phyloP scores from a whole-genome alignment of 2,888 invertebrate genomes.

The Pristionchus maxplancki region DNA sequence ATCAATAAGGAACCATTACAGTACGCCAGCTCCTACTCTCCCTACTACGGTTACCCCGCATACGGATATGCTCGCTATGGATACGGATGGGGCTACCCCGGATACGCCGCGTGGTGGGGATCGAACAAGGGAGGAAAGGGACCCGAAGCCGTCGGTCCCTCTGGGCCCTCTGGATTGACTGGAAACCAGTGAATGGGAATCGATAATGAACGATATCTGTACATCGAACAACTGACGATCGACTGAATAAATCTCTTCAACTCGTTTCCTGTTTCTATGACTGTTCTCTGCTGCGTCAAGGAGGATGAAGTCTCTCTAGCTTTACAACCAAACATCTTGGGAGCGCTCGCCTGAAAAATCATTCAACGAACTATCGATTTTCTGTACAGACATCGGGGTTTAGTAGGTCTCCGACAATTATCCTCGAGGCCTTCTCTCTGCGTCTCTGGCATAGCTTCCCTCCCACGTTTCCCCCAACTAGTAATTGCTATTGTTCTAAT shows the following conservation, averaged over 20 bases:
- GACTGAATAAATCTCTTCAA: background rate
- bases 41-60: background rate
- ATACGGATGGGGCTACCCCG: background rate
- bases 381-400: no score
- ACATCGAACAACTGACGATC: background rate
- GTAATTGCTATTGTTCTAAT: no score
- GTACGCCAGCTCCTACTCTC: background rate
- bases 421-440: no score
- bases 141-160: background rate
- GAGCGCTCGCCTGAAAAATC: no score
- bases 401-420: no score
- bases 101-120: conserved; percentile 24
- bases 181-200: background rate
- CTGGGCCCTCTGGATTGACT: background rate
- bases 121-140: conserved; percentile 24
- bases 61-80: background rate
- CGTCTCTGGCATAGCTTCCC: no score
- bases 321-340: no score
- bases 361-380: no score
- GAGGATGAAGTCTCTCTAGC: no score
- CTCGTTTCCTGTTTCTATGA: no score
- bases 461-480: no score
- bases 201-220: background rate
- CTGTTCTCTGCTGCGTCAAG: no score
- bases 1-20: background rate